Percentiles rank a stretch among this genome's conserved stretches.
Evolutionary conservation across 2,888 invertebrate species (phyloP).

Genomic region (Drosophila kanekoi): DNA sequence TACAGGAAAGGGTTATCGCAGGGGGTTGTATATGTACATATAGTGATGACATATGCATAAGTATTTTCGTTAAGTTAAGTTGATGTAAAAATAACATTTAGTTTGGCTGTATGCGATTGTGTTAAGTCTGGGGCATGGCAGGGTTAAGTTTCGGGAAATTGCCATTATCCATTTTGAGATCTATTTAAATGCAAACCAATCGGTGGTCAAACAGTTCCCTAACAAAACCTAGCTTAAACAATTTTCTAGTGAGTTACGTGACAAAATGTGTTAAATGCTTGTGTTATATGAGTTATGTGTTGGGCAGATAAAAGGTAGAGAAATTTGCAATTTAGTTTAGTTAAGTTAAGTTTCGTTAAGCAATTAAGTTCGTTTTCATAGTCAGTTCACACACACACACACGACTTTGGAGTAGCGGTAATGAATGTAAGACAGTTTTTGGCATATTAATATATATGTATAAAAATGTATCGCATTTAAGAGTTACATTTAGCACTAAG

Average conservation of each 20-base stretch:
- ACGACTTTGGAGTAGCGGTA: slow-evolving; percentile 4
- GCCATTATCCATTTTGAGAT: background rate
- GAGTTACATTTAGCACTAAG: slow-evolving; percentile 12
- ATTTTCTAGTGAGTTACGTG: slow-evolving; percentile 26
- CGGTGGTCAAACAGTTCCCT: no score
- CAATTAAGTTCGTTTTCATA: background rate
- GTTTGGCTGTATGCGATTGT: slow-evolving; percentile 33
- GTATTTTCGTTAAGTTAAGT: slow-evolving; percentile 38
- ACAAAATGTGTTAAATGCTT: slow-evolving; percentile 10
- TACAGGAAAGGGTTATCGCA: slow-evolving; percentile 29
- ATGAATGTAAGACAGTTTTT: slow-evolving; percentile 15
- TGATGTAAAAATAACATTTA: slow-evolving; percentile 47
- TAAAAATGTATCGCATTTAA: slow-evolving; percentile 22
- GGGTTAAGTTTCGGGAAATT: slow-evolving; percentile 19
- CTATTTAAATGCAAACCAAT: no score
- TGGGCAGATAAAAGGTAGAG: background rate
- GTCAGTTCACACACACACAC: slow-evolving; percentile 4
- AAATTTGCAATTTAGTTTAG: background rate
- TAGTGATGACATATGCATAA: slow-evolving; percentile 65
- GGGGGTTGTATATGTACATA: slow-evolving; percentile 15
- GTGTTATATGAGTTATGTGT: background rate
- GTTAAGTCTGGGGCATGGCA: slow-evolving; percentile 16
- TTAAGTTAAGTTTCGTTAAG: background rate
- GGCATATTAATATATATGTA: background rate
- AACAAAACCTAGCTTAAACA: background rate